Conservation (phyloP, 2,797 vertebrate species). For the Typhlichthys subterraneus region DNA sequence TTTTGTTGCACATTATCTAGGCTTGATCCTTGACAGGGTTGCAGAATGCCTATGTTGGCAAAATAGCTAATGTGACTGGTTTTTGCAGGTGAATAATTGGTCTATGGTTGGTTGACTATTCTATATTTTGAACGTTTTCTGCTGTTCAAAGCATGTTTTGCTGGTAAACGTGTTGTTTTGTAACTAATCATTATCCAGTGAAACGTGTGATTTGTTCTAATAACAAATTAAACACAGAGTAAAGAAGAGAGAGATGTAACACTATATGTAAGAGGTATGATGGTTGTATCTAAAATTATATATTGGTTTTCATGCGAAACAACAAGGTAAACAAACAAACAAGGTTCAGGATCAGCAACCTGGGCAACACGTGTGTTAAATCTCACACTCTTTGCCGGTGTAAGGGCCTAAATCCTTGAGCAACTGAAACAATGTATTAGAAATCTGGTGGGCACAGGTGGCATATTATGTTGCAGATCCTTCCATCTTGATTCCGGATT, state of each 20-base stretch:
- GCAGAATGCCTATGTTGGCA: conserved; percentile 54
- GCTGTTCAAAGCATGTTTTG: conserved; percentile 52
- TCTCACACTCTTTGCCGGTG: conserved; percentile 61
- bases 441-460: conserved; percentile 56
- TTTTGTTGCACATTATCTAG: conserved; percentile 46
- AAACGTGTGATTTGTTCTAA: conserved; percentile 2
- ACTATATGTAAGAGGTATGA: too few species aligned
- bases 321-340: too few species aligned
- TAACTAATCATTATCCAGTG: conserved; percentile 40
- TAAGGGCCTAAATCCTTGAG: conserved; percentile 62
- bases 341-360: conserved; percentile 14
- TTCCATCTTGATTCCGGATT: conserved; percentile 44
- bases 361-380: conserved; percentile 61
- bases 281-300: too few species aligned
- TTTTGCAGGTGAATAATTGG: conserved; percentile 28
- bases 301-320: too few species aligned
- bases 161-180: conserved; percentile 25
- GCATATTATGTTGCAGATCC: conserved; percentile 66
- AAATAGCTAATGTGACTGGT: conserved; percentile 58
- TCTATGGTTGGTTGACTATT: conserved; percentile 49
- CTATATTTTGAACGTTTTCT: conserved; percentile 36
- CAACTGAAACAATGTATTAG: conserved; percentile 61
- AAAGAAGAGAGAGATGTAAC: too few species aligned
- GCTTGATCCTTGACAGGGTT: conserved; percentile 20
- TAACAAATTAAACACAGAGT: conserved; percentile 7